Conservation (phyloP, 2,888 invertebrate species). For the Apodemia zela region DNA sequence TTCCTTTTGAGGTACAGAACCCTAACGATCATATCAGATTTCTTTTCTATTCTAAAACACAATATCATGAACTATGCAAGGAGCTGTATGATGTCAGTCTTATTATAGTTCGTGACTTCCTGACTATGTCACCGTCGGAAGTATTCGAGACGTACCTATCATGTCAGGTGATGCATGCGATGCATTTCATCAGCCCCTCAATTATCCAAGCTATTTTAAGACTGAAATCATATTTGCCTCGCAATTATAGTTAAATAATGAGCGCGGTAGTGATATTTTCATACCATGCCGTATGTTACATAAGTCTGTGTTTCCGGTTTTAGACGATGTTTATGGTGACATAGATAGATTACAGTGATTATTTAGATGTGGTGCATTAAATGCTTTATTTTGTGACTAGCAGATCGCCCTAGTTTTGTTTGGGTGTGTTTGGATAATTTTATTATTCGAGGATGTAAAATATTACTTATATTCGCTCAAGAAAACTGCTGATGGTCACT, state of each 20-base stretch:
- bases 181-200: conserved; percentile 2
- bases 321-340: background rate
- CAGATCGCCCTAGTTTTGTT: no score
- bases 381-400: no score
- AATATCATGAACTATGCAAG: no score
- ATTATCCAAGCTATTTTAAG: conserved; percentile 6
- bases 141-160: background rate
- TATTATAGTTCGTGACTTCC: conserved; percentile 9
- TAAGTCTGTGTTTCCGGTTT: conserved; percentile 1
- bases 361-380: background rate
- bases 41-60: no score
- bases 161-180: conserved; percentile 6
- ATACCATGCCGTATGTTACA: background rate
- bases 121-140: conserved; percentile 4
- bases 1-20: no score
- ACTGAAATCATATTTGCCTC: background rate
- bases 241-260: conserved; percentile 4
- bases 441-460: no score
- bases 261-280: background rate
- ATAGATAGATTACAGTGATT: background rate
- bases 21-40: no score
- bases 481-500: no score
- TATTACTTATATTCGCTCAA: no score
- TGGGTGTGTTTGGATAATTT: no score
- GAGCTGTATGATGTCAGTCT: background rate